Base-by-base conservation (phyloP, 92 coral and sea anemone genomes). In the Plumapathes pennacea region DNA sequence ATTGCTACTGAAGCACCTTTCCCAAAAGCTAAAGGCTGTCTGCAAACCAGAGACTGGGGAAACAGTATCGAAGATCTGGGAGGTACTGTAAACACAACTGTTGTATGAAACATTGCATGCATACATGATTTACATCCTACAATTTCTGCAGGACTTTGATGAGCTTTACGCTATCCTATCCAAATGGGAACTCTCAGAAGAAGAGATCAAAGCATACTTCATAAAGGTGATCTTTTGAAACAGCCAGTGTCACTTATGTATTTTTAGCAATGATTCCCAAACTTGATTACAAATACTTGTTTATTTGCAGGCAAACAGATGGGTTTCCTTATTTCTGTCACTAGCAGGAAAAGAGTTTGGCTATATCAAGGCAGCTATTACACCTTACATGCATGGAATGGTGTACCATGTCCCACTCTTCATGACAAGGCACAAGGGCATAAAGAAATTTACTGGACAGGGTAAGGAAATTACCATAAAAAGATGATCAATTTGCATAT, bases 391-490 rank as follows among this genome's bases (percentile, higher is more conserved):
- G 61, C 78, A 68, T 58, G 84, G 46, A 12, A 58, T 67, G 70
- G 83, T 77, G 9, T 77, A 69, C 53, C 85, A 77, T 51, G 56
- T 69, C 12, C 85, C 78, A 12, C 30, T 56, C 9, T 77, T 77
- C 55, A 69, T 77, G 64, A 55, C 34, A 32, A 22, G 15, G 11
- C 77, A 77, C 37, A 34, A 25, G 38, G 85, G 85, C 2, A 69
- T 77, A 20, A 77, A 77, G 37, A 59, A 62, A 58, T 69, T 78
- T 34, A 69, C 85, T 50, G 85, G 79, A 3, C 85, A 78, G 62
- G 85, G 79, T 70, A 61, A 68, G 62, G 3, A 10, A 46, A 1
- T n/a, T n/a, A n/a, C n/a, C n/a, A n/a, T n/a, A n/a, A n/a, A n/a
- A n/a, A n/a, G n/a, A n/a, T n/a, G n/a, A n/a, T n/a, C n/a, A n/a